Base-by-base conservation (phyloP, 1,140 invertebrate species). In the Leptinotarsa lineolata region DNA sequence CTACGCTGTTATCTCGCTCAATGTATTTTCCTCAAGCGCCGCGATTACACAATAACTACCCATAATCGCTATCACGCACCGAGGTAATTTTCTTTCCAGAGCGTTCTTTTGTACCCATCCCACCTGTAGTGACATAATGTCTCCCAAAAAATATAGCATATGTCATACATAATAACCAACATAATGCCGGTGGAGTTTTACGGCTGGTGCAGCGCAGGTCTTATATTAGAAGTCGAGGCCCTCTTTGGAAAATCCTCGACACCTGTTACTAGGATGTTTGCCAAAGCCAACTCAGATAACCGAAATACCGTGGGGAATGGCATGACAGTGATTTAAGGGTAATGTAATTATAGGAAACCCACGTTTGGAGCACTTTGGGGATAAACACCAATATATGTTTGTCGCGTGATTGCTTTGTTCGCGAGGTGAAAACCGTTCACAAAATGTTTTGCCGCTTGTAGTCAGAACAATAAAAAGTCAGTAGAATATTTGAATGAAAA, bases 201-300 rank as follows among this genome's bases (percentile, higher is more conserved):
- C 48, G 48, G 48, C 48, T 54, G 48, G 2, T 16, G 15, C n/a
- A 54, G 3, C 48, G 48, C 48, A 54, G 48, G 48, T 54, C n/a
- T 18, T 54, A 16, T 54, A 54, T 54, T 54, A 54, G 15, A 54
- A 54, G 48, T 54, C 4, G 15, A 54, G 48, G 48, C 48, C 30
- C 48, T 54, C 48, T 64, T 30, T 21, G 18, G 61, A 64, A 64
- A 22, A 30, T 64, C 61, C 24, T 16, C 61, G 61, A 64, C 61
- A 64, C 61, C 61, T 64, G 61, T 64, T 64, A 64, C 61, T 30
- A 64, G 22, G 24, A 64, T 64, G 61, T 64, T 64, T 64, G 61
- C 24, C 21, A 30, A 21, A 64, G 61, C 20, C 24, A 22, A 64
- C 20, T 30, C 61, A 64, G 20, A 64, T 64, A 64, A 64, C 61